phyloP scores from a whole-genome alignment of 1,140 invertebrate genomes.

The Phthorimaea operculella region DNA sequence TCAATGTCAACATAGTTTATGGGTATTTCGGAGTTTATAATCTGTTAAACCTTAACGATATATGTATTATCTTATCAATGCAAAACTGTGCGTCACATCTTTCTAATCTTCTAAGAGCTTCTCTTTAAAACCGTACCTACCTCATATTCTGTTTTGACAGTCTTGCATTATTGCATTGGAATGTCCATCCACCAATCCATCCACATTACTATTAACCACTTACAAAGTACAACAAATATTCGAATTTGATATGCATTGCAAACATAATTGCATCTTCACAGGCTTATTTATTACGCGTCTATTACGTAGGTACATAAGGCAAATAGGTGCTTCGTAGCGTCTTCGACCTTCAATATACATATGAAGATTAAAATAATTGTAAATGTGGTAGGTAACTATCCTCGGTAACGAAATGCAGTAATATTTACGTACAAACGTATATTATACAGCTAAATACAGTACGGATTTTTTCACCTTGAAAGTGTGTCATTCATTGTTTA shows the following conservation, averaged over 20 bases:
- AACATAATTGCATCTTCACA: background rate
- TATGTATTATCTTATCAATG: background rate
- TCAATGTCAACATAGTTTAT: background rate
- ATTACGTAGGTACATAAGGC: background rate
- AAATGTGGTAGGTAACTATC: too few relatives aligned
- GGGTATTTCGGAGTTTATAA: background rate
- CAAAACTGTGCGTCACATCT: background rate
- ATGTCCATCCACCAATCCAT: background rate
- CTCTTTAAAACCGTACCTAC: too few relatives aligned
- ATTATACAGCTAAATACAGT: too few relatives aligned
- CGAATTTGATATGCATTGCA: background rate
- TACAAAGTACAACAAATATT: background rate
- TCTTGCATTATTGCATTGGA: background rate
- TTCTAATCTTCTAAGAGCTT: too few relatives aligned
- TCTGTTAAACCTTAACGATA: background rate
- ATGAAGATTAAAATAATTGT: too few relatives aligned
- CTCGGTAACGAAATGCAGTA: too few relatives aligned
- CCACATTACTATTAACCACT: background rate
- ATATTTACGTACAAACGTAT: too few relatives aligned
- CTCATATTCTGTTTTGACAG: background rate
- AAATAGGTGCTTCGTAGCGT: too few relatives aligned
- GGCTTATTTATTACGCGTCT: background rate
- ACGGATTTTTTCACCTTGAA: background rate
- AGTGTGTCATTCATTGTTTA: conserved; percentile 3
- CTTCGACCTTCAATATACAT: too few relatives aligned